These are phyloP conservation scores for Harpegnathos saltator DNA, from an alignment of 1,140 invertebrate species.

Conservation along the genomic window DNA sequence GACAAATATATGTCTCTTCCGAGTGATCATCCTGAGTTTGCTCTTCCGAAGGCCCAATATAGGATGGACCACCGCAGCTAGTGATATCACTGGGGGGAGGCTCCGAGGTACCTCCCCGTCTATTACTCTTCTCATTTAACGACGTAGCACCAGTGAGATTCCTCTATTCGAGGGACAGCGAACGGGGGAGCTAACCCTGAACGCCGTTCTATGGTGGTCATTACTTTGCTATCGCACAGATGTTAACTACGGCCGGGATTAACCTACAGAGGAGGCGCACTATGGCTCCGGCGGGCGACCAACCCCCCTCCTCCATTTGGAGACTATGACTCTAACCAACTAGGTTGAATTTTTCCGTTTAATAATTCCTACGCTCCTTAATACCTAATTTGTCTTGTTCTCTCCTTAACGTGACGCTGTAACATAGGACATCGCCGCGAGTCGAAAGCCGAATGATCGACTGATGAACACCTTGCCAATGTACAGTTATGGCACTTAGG, in stretches of 20 bases:
- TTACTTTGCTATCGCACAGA: background rate
- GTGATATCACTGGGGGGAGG: background rate
- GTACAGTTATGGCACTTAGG: background rate
- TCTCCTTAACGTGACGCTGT: background rate
- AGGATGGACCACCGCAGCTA: background rate
- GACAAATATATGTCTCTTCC: background rate
- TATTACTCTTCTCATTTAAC: background rate
- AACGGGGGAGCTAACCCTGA: background rate
- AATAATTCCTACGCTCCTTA: too few species aligned
- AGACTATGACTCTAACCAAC: background rate
- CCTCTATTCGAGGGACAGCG: background rate
- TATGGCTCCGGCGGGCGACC: background rate
- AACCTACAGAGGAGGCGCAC: background rate
- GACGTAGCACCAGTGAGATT: conserved; percentile 9
- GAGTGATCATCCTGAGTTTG: too few species aligned
- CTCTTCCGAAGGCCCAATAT: too few species aligned
- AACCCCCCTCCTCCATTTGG: background rate
- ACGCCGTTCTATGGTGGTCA: background rate
- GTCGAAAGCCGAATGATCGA: background rate
- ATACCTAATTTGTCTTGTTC: background rate
- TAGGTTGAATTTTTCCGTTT: background rate
- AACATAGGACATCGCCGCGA: background rate
- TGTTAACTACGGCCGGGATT: background rate
- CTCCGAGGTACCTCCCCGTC: conserved; percentile 9
- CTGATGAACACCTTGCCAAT: background rate